Conservation (phyloP, 2,113 vertebrate species). For the Serranochromis macrocephalus region DNA sequence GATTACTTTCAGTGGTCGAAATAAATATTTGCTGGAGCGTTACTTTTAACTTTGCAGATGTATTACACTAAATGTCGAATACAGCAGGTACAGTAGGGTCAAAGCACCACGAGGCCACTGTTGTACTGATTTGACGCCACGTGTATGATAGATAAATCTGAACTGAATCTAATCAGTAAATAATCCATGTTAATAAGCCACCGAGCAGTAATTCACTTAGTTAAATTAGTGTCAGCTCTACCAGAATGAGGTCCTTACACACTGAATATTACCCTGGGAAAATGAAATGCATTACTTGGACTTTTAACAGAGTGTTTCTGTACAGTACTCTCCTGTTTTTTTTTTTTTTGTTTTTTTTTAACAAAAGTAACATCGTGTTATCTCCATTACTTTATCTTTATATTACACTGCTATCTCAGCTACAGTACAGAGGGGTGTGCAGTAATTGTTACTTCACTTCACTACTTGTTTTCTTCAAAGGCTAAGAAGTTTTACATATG, state of each 20-base stretch:
- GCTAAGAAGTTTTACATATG: neutral
- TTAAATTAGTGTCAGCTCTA: neutral
- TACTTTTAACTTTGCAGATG: neutral
- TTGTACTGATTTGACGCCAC: neutral
- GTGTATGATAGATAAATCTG: neutral
- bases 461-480: neutral
- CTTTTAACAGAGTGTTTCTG: neutral
- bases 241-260: neutral
- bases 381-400: neutral
- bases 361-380: neutral
- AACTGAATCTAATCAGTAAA: neutral
- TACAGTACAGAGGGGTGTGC: neutral
- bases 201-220: neutral
- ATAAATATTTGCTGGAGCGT: neutral
- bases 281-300: neutral
- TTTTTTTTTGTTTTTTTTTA: rapidly evolving
- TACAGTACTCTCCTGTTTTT: neutral
- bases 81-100: neutral
- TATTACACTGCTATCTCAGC: neutral
- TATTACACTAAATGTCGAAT: neutral
- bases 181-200: neutral
- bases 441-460: neutral
- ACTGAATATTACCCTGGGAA: neutral
- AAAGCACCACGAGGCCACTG: neutral
- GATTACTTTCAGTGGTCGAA: neutral